Conservation (phyloP, 2,797 vertebrate genomes). For the Fundulus diaphanus region DNA sequence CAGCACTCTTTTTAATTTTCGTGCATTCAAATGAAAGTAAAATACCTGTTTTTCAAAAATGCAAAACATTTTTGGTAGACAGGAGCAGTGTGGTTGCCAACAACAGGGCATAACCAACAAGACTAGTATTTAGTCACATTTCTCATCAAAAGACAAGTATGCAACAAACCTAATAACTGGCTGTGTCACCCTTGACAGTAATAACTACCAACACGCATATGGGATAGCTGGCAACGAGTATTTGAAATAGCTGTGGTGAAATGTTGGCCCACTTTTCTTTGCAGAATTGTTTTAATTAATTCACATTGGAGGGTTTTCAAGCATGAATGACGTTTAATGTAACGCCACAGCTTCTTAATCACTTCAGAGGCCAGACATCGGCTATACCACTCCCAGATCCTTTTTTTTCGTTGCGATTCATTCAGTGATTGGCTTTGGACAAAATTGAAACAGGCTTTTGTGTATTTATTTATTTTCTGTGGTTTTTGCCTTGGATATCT, state of each 20-base stretch:
- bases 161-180: neutral
- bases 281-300: neutral
- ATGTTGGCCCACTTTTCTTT: neutral
- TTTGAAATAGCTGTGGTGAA: neutral
- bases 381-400: too few relatives aligned
- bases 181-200: neutral
- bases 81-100: neutral
- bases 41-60: neutral
- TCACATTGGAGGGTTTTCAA: too few relatives aligned
- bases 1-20: neutral
- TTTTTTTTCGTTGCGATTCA: too few relatives aligned
- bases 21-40: neutral
- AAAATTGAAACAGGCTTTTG: too few relatives aligned
- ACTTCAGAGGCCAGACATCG: neutral
- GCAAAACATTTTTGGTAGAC: neutral
- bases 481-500: neutral
- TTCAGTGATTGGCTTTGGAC: too few relatives aligned
- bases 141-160: neutral
- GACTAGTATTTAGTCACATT: neutral
- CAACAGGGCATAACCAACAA: neutral
- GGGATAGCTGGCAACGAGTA: too few relatives aligned
- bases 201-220: neutral
- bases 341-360: neutral
- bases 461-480: neutral
- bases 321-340: neutral